Base-by-base conservation (phyloP, 2,888 invertebrate genomes). In the Podotricha telesiphe region DNA sequence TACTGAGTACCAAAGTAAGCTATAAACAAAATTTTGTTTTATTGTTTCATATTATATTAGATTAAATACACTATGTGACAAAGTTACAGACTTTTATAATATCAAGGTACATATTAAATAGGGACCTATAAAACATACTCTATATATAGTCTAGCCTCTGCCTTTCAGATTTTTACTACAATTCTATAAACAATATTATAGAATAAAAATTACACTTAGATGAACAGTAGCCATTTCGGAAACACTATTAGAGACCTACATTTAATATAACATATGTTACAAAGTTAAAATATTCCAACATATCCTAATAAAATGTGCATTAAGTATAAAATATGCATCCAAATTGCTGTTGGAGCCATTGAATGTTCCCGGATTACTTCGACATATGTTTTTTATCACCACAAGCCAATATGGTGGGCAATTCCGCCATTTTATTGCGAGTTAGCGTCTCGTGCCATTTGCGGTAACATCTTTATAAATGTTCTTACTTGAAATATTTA, bases 301-400 rank as follows among this genome's bases (percentile, higher is more conserved):
- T 67, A 51, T 64, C 20, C 40, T 22, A 65, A 59, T 48, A 50
- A 56, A 53, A 63, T 56, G 58, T 53, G 58, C 67, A 62, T 71
- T 73, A 67, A 67, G 63, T 59, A 63, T 71, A 71, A 73, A 73
- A 71, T 71, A 73, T 73, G 66, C 73, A 71, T 70, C 58, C 59
- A 72, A 67, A 71, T 67, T 64, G 69, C 65, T 67, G 53, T 56
- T 56, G 58, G 63, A 65, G 64, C 59, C 50, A 53, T 63, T 69
- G 70, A 77, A 76, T 75, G 76, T 67, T 69, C 71, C 69, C 72
- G 75, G 76, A 78, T 76, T 73, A 70, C 72, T 75, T 69, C 70
- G 69, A 67, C 77, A 74, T 70, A 75, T 77, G 75, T 74, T 72
- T 73, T 76, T 71, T 77, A 77, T 75, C 71, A 66, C 74, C 70